Evolutionary conservation across 1,140 invertebrate genomes (phyloP).

Genomic region (Ridgeia piscesae): DNA sequence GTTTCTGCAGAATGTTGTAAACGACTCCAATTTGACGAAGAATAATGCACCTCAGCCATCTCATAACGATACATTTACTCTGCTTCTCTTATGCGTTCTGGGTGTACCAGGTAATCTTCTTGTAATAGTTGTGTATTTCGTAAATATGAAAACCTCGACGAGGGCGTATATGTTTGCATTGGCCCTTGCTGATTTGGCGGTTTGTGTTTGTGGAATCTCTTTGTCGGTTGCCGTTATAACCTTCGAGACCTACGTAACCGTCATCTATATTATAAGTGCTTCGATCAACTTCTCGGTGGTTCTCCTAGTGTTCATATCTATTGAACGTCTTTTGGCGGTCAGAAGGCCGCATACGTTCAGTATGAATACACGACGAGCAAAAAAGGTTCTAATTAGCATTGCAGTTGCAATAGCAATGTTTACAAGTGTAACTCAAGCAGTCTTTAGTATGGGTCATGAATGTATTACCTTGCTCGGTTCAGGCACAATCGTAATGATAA

Average conservation of each 20-base stretch:
- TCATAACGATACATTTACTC: neutral
- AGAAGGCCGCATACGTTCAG: neutral
- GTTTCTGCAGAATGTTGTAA: no score
- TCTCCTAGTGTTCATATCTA: neutral
- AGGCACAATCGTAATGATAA: neutral
- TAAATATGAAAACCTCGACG: neutral
- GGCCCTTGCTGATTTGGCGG: neutral
- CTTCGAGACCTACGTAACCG: neutral
- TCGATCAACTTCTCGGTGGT: neutral
- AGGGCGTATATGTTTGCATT: neutral
- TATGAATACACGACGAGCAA: neutral
- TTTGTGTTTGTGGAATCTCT: neutral
- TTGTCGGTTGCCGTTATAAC: neutral
- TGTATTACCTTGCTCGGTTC: neutral
- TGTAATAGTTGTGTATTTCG: neutral
- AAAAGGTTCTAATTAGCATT: neutral
- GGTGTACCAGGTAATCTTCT: neutral
- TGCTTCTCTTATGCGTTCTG: neutral
- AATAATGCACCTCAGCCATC: neutral
- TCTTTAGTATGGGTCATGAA: neutral
- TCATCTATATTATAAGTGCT: neutral
- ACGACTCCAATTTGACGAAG: neutral
- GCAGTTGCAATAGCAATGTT: neutral
- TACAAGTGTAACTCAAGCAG: neutral
- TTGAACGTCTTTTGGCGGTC: neutral